Percentiles rank a stretch among this genome's conserved stretches.
Conservation (phyloP, 2,888 invertebrate species). For the Limnephilus rhombicus region DNA sequence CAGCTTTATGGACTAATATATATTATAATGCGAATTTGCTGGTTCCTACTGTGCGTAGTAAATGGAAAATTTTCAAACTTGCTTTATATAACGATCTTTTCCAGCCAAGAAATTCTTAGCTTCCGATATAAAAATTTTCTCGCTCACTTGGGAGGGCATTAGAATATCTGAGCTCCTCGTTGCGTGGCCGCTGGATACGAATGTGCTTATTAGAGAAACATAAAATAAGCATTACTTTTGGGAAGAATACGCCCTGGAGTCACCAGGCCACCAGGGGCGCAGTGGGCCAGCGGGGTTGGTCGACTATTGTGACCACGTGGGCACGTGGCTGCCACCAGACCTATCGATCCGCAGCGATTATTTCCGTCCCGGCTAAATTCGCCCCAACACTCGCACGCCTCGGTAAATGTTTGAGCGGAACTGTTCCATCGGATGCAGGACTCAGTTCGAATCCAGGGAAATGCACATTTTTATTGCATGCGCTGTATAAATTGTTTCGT, state of each 20-base stretch:
- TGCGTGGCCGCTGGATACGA: slow-evolving; percentile 8
- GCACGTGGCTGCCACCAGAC: not conserved
- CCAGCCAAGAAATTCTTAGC: not conserved
- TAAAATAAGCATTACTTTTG: not conserved
- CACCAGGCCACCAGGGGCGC: slow-evolving; percentile 3
- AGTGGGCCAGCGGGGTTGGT: slow-evolving; percentile 3
- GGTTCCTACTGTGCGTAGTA: not conserved
- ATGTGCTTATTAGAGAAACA: slow-evolving; percentile 27
- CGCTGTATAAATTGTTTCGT: not conserved
- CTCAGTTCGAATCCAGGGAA: not conserved
- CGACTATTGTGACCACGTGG: not conserved
- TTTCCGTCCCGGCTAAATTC: slow-evolving; percentile 32
- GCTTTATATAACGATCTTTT: not conserved
- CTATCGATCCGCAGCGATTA: slow-evolving; percentile 38
- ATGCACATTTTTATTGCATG: not conserved
- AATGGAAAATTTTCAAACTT: not conserved
- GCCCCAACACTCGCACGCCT: not conserved
- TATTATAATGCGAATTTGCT: not conserved
- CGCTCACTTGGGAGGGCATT: not conserved
- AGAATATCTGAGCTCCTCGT: not conserved
- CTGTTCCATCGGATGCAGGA: not conserved
- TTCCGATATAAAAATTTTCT: slow-evolving; percentile 11
- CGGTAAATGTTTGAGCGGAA: slow-evolving; percentile 3
- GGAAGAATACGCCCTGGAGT: not conserved
- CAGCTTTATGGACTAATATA: not conserved